Base-by-base conservation (phyloP, 2,113 vertebrate genomes). In the Trachemys scripta region DNA sequence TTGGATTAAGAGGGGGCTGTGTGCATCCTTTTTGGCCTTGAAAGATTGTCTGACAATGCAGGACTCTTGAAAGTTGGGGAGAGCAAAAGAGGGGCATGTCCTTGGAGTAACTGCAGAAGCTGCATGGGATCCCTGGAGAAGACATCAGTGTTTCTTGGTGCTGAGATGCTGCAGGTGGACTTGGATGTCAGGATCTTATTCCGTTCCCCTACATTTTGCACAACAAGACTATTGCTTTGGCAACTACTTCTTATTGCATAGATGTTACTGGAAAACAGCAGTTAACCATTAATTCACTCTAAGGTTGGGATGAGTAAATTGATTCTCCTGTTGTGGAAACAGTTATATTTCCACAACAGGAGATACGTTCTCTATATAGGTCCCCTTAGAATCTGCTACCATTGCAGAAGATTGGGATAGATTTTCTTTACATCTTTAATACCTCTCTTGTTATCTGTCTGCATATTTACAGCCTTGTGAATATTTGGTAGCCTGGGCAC, bases 361-460 rank as follows among this genome's bases (percentile, higher is more conserved):
- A 45, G 86, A 86, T 91, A 92, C 2, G 51, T 69, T 31, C 38
- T 87, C 57, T 29, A 53, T 56, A 80, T 2, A 38, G 90, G 85
- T 94, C 94, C 84, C 79, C 65, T 38, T 81, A n/a, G 59, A 38
- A 84, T 12, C 91, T 94, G 91, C 89, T 65, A 51, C 16, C 1
- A 0, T 76, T 0, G 0, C 65, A 89, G 87, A 84, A 57, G 50
- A 42, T 38, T 54, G 59, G 82, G 31, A 16, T 92, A 90, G 75
- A 49, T 80, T 90, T 91, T 96, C 53, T 82, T 84, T 93, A 84
- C 11, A 87, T 72, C 53, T 59, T 92, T 82, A 91, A 79, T 2
- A 8, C 85, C 78, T 89, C 85, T 91, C 89, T 11, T 91, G 92
- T 92, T 89, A 80, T 85, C 80, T 91, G 72, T 88, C 80, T 91